Evolutionary conservation across 2,888 invertebrate species (phyloP).

Genomic region (Scaptodrosophila latifasciaeformis): DNA sequence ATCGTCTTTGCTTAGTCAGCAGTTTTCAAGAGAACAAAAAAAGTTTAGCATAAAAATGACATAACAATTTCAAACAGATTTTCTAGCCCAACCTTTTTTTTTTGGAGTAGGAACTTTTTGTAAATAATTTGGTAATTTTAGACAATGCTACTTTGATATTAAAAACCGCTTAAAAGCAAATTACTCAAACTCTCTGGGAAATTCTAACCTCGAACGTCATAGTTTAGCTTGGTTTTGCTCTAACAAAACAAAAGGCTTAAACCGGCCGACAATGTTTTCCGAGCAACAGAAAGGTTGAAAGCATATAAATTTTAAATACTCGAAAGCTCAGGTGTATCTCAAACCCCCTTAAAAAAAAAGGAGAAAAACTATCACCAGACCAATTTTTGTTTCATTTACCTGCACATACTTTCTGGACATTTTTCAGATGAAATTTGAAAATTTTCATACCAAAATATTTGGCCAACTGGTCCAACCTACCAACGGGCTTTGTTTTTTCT

Average conservation of each 20-base stretch:
- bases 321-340: too few species aligned
- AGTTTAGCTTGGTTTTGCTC: not conserved
- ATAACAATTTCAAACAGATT: slow-evolving; percentile 65
- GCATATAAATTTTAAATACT: not conserved
- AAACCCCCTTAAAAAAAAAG: slow-evolving; percentile 39
- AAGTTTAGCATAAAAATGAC: slow-evolving; percentile 58
- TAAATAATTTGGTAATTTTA: too few species aligned
- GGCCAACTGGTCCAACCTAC: not conserved
- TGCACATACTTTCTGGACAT: too few species aligned
- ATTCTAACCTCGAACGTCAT: not conserved
- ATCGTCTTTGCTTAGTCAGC: not conserved
- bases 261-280: slow-evolving; percentile 40
- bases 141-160: slow-evolving; percentile 48
- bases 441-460: slow-evolving; percentile 47
- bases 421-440: slow-evolving; percentile 40
- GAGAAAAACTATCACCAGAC: slow-evolving; percentile 9
- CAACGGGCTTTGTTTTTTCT: slow-evolving; percentile 24
- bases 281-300: slow-evolving; percentile 6
- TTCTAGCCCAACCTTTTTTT: slow-evolving; percentile 25
- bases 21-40: slow-evolving; percentile 1
- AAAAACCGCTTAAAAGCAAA: slow-evolving; percentile 58
- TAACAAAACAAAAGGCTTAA: slow-evolving; percentile 18
- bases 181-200: slow-evolving; percentile 43
- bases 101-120: slow-evolving; percentile 5
- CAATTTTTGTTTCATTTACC: too few species aligned